Conservation (phyloP, 2,797 vertebrate genomes). For the Pyrocephalus nanus region DNA sequence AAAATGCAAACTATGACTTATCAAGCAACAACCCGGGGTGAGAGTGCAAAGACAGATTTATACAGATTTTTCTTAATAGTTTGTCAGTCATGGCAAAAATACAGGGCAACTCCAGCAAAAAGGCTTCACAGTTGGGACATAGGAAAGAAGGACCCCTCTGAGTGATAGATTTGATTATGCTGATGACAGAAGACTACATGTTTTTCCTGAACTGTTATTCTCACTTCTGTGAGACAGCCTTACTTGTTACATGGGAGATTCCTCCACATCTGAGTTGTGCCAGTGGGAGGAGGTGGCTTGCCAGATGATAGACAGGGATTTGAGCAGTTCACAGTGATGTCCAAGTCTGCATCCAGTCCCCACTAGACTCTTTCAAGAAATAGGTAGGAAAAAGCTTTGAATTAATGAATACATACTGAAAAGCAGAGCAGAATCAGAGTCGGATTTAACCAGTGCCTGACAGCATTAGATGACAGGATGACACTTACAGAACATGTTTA, state of each 20-base stretch:
- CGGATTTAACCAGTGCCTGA: background rate
- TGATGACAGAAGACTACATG: background rate
- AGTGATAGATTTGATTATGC: background rate
- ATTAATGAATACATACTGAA: background rate
- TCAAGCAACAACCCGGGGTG: background rate
- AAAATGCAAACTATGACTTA: background rate
- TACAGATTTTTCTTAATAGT: background rate
- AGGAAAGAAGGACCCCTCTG: background rate
- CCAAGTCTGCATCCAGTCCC: background rate
- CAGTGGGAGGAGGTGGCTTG: background rate
- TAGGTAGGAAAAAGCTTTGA: background rate
- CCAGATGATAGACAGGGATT: background rate
- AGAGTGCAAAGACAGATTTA: background rate
- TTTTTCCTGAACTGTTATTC: background rate
- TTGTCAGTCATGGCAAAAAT: background rate
- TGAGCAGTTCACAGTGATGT: background rate
- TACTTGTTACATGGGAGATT: background rate
- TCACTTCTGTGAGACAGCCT: background rate
- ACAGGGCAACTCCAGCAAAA: background rate
- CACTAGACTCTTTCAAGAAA: background rate
- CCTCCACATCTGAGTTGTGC: background rate
- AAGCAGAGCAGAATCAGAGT: background rate
- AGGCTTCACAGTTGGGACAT: background rate
- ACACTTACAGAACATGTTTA: background rate
- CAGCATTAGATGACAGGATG: background rate